Base-by-base conservation (phyloP, 1,140 invertebrate genomes). In the Sesamia nonagrioides region DNA sequence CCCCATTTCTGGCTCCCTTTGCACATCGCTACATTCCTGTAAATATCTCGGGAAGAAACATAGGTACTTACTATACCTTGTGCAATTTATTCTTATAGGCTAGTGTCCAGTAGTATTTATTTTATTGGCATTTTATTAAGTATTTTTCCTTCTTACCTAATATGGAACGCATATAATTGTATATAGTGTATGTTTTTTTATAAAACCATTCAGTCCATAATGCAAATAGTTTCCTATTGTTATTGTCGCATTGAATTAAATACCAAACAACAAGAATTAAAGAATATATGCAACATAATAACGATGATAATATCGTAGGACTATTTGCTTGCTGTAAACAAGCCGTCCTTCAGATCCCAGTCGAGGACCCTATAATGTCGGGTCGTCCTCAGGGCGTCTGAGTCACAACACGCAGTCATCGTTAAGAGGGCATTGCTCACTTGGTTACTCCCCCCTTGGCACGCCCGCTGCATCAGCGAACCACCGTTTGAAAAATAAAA, bases 351-450 rank as follows among this genome's bases (percentile, higher is more conserved):
- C 89, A 91, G 83, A 84, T 84, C 78, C 83, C 90, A 93, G 93
- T 93, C 91, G 92, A 93, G 92, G 91, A 93, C 91, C 93, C 91
- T 92, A 91, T 90, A 83, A 83, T 91, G 88, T 89, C 88, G 88
- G 88, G 88, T 93, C 92, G 92, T 91, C 91, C 91, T 93, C 91
- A 90, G 91, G 89, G 88, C 92, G 91, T 93, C 90, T 92, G 92
- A 92, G 84, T 93, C 91, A 92, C 80, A 84, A 81, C 86, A 88
- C 85, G 89, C 86, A 89, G 87, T 89, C 86, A 88, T 91, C 90
- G 91, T 94, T 90, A 94, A 93, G 91, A 93, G 92, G 93, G 88
- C 92, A 91, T 89, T 94, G 93, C 91, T 93, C 92, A 93, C 88
- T 90, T 90, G 80, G 84, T 86, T 85, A 86, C 91, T 86, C 90